Evolutionary conservation across 1,140 invertebrate species (phyloP), one percentile per base, ranked within the genome.

Genomic region (Halyomorpha halys): DNA sequence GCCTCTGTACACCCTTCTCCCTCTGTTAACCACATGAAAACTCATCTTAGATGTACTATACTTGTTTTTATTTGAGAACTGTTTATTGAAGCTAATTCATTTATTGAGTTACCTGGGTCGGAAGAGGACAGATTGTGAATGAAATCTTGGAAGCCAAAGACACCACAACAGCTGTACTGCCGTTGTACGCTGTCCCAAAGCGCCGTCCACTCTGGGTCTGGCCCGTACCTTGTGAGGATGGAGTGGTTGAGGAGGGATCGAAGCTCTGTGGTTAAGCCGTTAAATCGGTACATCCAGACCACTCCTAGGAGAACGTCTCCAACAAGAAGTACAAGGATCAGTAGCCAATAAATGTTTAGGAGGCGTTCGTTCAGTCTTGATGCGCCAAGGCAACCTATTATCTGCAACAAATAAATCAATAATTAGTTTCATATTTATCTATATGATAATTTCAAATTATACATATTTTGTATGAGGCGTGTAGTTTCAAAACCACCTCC

Each of bases 211-310:
- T 84, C 82, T 1, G 77, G 70, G 69, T 87, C 84, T n/a, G 76
- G 77, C 25, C 83, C 83, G 78, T 92, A 94, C 65, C 34, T 63
- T 9, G 27, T 51, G 45, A 49, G 21, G 15, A 51, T 16, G 44
- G 78, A 75, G 39, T 80, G 73, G 44, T 79, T 80, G 18, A 92
- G 76, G 44, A 81, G 82, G 0, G 85, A 85, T 61, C 81, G 78
- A 18, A 93, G 77, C 66, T 87, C 84, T 44, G 83, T 76, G 68
- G 84, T 81, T 63, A 92, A 84, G 64, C 79, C 80, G 69, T 90
- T 86, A 72, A 90, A 89, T 16, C 87, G 78, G 73, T 90, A 88
- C 63, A 90, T 82, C 90, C 90, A 94, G 68, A 89, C 86, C n/a
- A 90, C 81, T 16, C 90, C 90, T 34, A 92, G 82, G 3, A 91